Evolutionary conservation across 2,888 invertebrate species (phyloP).

Genomic region (Plusia festucae): DNA sequence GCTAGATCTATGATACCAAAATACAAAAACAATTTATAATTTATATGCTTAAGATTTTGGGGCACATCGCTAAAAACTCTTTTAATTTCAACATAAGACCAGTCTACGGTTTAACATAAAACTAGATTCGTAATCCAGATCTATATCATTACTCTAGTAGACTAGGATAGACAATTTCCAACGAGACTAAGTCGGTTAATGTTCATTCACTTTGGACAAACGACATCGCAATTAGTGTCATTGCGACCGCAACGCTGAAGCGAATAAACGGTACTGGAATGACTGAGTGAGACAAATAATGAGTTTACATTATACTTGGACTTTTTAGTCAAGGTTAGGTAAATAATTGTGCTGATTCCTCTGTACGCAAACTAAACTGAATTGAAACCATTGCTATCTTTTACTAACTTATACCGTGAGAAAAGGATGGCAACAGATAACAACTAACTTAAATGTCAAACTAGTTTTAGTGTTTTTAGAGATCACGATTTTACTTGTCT

Average conservation of each 20-base stretch:
- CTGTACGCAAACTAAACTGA: too few species aligned
- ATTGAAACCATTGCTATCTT: too few species aligned
- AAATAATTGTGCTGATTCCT: too few species aligned
- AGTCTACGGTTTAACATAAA: too few species aligned
- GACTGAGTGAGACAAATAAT: constrained; percentile 41
- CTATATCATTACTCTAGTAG: constrained; percentile 9
- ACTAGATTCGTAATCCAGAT: neutral
- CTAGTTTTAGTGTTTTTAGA: too few species aligned
- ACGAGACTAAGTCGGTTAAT: constrained; percentile 36
- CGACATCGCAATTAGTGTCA: constrained; percentile 56
- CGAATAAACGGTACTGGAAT: constrained; percentile 26
- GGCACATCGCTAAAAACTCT: too few species aligned
- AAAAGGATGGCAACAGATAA: too few species aligned
- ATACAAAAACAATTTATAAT: too few species aligned
- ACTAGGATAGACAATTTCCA: constrained; percentile 14
- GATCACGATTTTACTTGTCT: too few species aligned
- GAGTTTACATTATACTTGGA: constrained; percentile 23
- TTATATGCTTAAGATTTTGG: neutral
- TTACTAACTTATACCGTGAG: too few species aligned
- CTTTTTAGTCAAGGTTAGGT: neutral
- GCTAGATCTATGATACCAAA: neutral
- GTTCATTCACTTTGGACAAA: constrained; percentile 46
- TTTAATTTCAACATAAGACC: too few species aligned
- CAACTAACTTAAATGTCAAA: too few species aligned
- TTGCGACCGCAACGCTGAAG: constrained; percentile 39